Conservation (phyloP, 2,113 vertebrate species). For the Theristicus caerulescens region DNA sequence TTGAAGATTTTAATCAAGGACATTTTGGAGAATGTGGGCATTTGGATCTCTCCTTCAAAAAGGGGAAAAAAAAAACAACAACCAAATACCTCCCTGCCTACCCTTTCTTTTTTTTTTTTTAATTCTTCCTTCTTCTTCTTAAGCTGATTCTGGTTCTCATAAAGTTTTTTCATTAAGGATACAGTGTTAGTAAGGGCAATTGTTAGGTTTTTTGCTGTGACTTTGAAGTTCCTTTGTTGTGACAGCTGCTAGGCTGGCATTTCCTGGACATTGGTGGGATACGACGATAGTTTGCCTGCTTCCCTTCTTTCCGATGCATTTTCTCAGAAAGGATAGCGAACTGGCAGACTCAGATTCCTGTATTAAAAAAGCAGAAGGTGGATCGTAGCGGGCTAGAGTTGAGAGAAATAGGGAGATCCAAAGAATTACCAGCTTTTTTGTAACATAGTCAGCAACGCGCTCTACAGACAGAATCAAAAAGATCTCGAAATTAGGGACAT, state of each 20-base stretch:
- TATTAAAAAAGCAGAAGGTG: constrained; percentile 38
- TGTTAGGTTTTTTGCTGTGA: constrained; percentile 50
- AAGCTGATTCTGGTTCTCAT: constrained; percentile 45
- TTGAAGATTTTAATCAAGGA: constrained; percentile 55
- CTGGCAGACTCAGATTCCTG: constrained; percentile 33
- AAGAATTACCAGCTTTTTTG: constrained; percentile 37
- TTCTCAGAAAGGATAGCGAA: constrained; percentile 51
- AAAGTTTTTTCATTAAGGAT: constrained; percentile 60
- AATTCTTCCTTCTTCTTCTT: neutral
- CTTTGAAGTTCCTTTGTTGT: constrained; percentile 75
- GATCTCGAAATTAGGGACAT: neutral
- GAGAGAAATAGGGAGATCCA: neutral
- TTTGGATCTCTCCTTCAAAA: constrained; percentile 13
- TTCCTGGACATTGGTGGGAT: constrained; percentile 71
- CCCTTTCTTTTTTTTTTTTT: neutral
- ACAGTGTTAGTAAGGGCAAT: constrained; percentile 40
- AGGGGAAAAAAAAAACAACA: neutral
- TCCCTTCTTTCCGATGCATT: constrained; percentile 65
- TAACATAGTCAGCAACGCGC: neutral
- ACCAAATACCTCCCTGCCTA: neutral
- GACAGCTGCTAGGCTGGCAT: constrained; percentile 76
- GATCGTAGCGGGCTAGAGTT: neutral
- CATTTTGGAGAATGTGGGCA: neutral
- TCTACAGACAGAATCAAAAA: constrained; percentile 4
- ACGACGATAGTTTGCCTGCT: constrained; percentile 62